These are phyloP conservation scores for Hozukius guyotensis DNA, from an alignment of 2,797 vertebrate genomes.

Conservation along the genomic window DNA sequence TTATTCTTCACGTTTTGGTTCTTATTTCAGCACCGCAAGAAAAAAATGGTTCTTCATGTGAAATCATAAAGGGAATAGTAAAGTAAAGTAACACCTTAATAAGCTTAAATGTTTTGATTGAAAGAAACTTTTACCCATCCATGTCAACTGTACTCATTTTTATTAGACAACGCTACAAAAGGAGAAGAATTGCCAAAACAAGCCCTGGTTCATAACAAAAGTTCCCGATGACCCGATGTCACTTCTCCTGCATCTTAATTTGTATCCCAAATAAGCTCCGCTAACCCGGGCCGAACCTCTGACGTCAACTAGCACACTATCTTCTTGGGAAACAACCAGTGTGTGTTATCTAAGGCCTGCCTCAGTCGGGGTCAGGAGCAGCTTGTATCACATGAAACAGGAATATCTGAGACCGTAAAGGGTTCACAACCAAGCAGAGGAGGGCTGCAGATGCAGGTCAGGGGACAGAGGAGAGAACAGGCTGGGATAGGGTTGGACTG, in stretches of 20 bases:
- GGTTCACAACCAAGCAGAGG: neutral
- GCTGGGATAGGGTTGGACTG: neutral
- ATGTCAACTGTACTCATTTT: neutral
- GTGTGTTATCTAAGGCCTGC: constrained; percentile 28
- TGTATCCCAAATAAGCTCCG: neutral
- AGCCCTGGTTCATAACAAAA: neutral
- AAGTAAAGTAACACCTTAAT: too few relatives aligned
- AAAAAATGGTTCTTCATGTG: neutral
- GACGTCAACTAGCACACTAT: neutral
- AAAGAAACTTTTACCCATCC: neutral
- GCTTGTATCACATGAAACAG: constrained; percentile 22
- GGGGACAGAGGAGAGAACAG: neutral
- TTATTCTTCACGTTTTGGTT: neutral
- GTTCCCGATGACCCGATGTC: neutral
- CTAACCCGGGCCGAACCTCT: neutral
- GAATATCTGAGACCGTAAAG: neutral
- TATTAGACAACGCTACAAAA: neutral
- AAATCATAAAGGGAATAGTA: neutral
- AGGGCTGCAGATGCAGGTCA: neutral
- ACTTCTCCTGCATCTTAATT: neutral
- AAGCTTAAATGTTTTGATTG: too few relatives aligned
- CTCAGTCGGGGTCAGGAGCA: constrained; percentile 2
- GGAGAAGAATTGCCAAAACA: neutral
- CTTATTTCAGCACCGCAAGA: neutral
- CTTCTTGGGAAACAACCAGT: neutral